Evolutionary conservation across 2,888 invertebrate genomes (phyloP), one percentile per base, ranked within the genome.

Genomic region (Hipparchia sbordonii): DNA sequence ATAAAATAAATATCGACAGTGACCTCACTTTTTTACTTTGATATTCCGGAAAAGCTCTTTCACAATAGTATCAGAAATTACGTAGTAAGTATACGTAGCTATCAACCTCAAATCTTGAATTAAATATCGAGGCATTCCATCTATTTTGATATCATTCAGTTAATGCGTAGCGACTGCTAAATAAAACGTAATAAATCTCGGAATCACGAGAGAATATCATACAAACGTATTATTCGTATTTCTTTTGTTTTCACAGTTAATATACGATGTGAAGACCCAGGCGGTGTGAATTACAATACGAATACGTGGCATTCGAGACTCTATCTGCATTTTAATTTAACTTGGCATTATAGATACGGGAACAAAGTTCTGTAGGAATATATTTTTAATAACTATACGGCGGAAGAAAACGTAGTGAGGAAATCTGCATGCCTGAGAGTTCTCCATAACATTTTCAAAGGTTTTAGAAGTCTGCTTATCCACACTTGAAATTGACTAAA

Each of bases 271-370:
- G 46, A n/a, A 46, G 6, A 52, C 72, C 67, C 69, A 72, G 61
- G 70, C 60, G 72, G 60, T 62, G 61, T 66, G n/a, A 60, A 63
- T n/a, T 54, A 69, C 62, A 63, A 70, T 62, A 70, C 23, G 23
- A 57, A 23, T 2, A 23, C 57, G 59, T 56, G 54, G 12, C 12
- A 12, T 33, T n/a, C 23, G 71, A 56, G 56, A 71, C 62, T 13
- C 51, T 8, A 23, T 13, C 57, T n/a, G 73, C 71, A 67, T 73
- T 13, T 71, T 63, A 73, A 73, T 51, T n/a, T 2, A 23, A 57
- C 23, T 57, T 23, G 2, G 57, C 23, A 48, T 57, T 57, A 1
- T 56, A 23, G 13, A 8, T 57, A 56, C 13, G 56, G 13, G 56
- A 56, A 56, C 13, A 2, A 13, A 56, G 7, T 2, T 6, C 56